Conservation (phyloP, 2,888 invertebrate species). For the Dorcus parallelipipedus region DNA sequence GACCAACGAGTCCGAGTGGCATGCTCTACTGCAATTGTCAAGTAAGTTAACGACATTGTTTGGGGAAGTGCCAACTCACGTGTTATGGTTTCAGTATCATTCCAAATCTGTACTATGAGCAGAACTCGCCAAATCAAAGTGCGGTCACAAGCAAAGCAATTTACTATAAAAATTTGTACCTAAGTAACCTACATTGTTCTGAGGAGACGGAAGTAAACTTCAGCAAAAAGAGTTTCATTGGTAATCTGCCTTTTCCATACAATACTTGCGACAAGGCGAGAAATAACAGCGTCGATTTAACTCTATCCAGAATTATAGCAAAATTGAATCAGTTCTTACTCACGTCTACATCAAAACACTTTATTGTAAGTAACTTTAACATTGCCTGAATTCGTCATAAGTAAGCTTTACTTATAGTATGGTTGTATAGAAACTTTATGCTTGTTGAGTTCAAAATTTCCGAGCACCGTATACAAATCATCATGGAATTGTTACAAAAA, state of each 20-base stretch:
- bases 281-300: slow-evolving; percentile 48
- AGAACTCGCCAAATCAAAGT: slow-evolving; percentile 52
- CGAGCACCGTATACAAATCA: slow-evolving; percentile 62
- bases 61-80: no score
- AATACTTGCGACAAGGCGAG: slow-evolving; percentile 38
- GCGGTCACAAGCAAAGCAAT: slow-evolving; percentile 55
- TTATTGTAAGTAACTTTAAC: slow-evolving; percentile 56
- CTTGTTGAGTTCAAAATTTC: slow-evolving; percentile 62
- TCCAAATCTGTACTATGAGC: slow-evolving; percentile 48
- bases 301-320: slow-evolving; percentile 57
- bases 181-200: slow-evolving; percentile 32
- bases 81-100: slow-evolving; percentile 46
- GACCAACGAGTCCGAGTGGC: slow-evolving; percentile 75
- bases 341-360: slow-evolving; percentile 63
- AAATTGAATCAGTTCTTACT: slow-evolving; percentile 54
- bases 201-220: slow-evolving; percentile 30
- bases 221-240: slow-evolving; percentile 49
- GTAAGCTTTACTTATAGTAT: slow-evolving; percentile 45
- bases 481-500: slow-evolving; percentile 60
- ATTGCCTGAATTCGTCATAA: background rate
- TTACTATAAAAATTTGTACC: slow-evolving; percentile 41
- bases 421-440: slow-evolving; percentile 69
- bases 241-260: slow-evolving; percentile 54
- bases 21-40: slow-evolving; percentile 63
- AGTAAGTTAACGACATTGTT: slow-evolving; percentile 46